phyloP scores from a whole-genome alignment of 2,113 vertebrate species.

The Eclectus roratus region DNA sequence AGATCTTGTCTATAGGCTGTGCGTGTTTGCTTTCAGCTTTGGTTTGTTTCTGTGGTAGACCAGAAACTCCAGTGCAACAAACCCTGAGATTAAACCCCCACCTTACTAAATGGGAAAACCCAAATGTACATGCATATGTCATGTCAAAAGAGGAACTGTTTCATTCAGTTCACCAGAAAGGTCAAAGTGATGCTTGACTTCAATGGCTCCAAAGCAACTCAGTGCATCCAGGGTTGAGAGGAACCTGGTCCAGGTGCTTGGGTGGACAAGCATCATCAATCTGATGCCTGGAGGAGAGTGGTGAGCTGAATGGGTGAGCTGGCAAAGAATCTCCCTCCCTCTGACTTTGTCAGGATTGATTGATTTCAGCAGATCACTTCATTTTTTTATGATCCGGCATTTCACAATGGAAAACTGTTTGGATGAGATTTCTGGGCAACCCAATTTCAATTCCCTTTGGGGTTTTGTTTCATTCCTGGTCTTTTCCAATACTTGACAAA shows the following conservation, averaged over 20 bases:
- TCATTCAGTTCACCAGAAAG: neutral
- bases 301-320: neutral
- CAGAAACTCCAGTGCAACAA: neutral
- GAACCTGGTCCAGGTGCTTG: neutral
- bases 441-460: neutral
- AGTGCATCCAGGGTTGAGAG: neutral
- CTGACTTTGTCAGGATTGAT: neutral
- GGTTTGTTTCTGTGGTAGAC: neutral
- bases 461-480: neutral
- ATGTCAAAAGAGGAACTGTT: neutral
- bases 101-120: neutral
- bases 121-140: fast-evolving
- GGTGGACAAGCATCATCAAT: neutral
- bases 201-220: neutral
- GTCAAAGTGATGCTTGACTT: neutral
- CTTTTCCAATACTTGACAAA: neutral
- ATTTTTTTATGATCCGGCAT: neutral
- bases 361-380: neutral
- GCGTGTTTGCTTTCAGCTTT: neutral
- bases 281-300: fast-evolving
- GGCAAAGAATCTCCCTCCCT: neutral
- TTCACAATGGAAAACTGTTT: neutral
- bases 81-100: neutral
- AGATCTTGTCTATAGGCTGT: neutral
- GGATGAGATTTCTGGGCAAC: neutral